Base-by-base conservation (phyloP, 92 coral and sea anemone species). In the Chrysogorgia sp. region DNA sequence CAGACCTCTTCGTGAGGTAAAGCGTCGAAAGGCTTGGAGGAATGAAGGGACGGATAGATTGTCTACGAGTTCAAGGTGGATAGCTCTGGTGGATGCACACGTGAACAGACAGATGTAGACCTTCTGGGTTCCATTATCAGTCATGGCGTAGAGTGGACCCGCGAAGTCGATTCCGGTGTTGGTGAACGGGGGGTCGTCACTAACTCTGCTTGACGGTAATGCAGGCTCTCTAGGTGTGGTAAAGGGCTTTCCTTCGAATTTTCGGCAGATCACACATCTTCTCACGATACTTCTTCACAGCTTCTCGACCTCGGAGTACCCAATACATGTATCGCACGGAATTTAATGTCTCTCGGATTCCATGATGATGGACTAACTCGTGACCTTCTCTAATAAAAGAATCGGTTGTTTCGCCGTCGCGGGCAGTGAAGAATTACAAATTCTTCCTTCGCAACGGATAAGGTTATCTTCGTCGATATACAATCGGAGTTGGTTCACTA, bases 111-210 rank as follows among this genome's bases (percentile, higher is more conserved):
- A 17, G 9, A 69, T 69, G 22, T 69, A 47, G 7, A 53, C 7
- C 76, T 69, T 69, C 13, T 30, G 58, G n/a, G 60, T 48, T 12
- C 82, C 59, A 24, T 31, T 66, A 28, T 74, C 41, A 20, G 61
- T 50, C 47, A 74, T 87, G 22, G 35, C 63, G 57, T 76, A 86
- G 20, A 86, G 72, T 10, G 83, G 87, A 31, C 84, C 81, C 22
- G 82, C 43, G 34, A 86, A 69, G 30, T 86, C 75, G 24, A 87
- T 76, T 10, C 85, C 85, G 12, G 84, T 71, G 40, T 72, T 78
- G 20, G 91, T 31, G 34, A 82, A 82, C 10, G 87, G 75, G 20
- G 79, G 79, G 15, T 74, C n/a, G n/a, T n/a, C n/a, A n/a, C n/a
- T n/a, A n/a, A n/a, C n/a, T n/a, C n/a, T n/a, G n/a, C n/a, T n/a